Base-by-base conservation (phyloP, 2,113 vertebrate genomes). In the Tor tambroides region DNA sequence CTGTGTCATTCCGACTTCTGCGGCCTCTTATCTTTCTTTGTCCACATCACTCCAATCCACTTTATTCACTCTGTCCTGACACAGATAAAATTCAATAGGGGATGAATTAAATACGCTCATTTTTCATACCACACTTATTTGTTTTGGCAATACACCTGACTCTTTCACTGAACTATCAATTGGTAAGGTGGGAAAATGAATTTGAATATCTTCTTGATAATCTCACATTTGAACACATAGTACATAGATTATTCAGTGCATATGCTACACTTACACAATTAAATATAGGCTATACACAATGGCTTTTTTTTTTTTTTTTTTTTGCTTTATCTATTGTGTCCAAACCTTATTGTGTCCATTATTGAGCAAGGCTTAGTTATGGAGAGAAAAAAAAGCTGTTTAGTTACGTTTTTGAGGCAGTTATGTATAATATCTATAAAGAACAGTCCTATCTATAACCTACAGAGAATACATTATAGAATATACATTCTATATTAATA, bases 1-100 rank as follows among this genome's bases (percentile, higher is more conserved):
- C 92, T 94, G 96, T 97, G 96, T 97, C 98, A 99, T 99, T 96
- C 97, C 97, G 96, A 95, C 91, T 92, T 92, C 86, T 90, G 91
- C 92, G 92, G 94, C 94, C 93, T 94, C 63, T 80, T 90, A 89
- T 92, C 94, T 90, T 93, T 91, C 93, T 94, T 92, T 94, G 94
- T 95, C 95, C 93, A 92, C 97, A 98, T 97, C 96, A 95, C 96
- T 94, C 90, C 92, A 87, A 90, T 93, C 92, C 75, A 91, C 85
- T 89, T 85, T 88, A 89, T 88, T 84, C n/a, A 49, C 86, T 77
- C 72, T 69, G 61, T 67, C 78, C 91, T 91, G 43, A 35, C 84
- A 90, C 4, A 49, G 77, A 69, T 12, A 85, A 32, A 85, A 46
- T 35, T 1, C 78, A 77, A 82, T 83, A 28, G 15, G 43, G 5